Evolutionary conservation across 2,113 vertebrate genomes (phyloP), one percentile per base, ranked within the genome.

Genomic region (Willisornis vidua): DNA sequence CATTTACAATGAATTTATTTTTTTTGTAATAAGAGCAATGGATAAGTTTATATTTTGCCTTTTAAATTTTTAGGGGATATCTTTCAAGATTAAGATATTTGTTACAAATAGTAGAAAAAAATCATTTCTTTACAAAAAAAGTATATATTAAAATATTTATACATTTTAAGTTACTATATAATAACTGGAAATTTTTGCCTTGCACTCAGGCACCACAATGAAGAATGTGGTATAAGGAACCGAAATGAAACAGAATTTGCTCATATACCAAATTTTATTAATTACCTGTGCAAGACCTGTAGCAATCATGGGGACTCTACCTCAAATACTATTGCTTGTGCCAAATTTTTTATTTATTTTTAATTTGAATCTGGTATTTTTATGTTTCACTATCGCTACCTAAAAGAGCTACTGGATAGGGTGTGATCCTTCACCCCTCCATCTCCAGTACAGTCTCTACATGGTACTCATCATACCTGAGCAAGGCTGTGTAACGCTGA

Each of bases 111-210:
- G 97, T 98, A 98, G 97, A 98, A 98, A 90, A 98, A 98, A 98
- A 96, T 97, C 90, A 93, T 92, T 97, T 98, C 93, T 98, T 98
- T 98, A 98, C 97, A 98, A 98, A 98, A 98, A 97, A 94, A 39
- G 95, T 96, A 98, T 98, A 98, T 98, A 98, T 98, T 98, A 98
- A 98, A 98, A 98, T 98, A 98, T 97, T 97, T 98, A 96, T 98
- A 97, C 96, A 97, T 87, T 98, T 98, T 97, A 98, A 98, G 97
- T 98, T 98, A 98, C 87, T 93, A 96, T 95, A 96, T 93, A 95
- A 93, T 97, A 96, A 97, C 90, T 96, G 96, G 96, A 97, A 96
- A 58, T 68, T 82, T 94, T 87, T 72, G 70, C 84, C 95, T 93
- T 87, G 58, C 62, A 82, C 82, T 95, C 96, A 77, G 87, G 83